Percentiles rank a stretch among this genome's conserved stretches.
Conservation (phyloP, 2,888 invertebrate genomes). For the Pammene aurita region DNA sequence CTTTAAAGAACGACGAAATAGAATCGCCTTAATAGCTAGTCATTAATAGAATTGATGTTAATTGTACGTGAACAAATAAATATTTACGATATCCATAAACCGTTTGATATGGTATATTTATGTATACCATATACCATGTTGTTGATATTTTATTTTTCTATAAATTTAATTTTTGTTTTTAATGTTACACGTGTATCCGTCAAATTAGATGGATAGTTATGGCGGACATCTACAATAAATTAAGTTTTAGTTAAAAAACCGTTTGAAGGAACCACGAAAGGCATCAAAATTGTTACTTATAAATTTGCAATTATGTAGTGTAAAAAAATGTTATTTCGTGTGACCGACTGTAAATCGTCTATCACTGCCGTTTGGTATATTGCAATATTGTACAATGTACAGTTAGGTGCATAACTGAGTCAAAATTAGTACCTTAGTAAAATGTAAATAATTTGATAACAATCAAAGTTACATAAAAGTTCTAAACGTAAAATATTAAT, state of each 20-base stretch:
- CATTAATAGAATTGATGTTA: conserved; percentile 49
- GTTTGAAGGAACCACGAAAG: not conserved
- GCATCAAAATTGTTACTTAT: not conserved
- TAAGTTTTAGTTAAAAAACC: too few relatives aligned
- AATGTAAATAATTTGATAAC: too few relatives aligned
- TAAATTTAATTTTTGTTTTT: not conserved
- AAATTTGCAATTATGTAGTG: not conserved
- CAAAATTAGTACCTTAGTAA: too few relatives aligned
- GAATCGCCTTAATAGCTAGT: conserved; percentile 73
- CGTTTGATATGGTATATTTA: not conserved
- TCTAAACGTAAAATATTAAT: too few relatives aligned
- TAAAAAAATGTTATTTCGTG: conserved; percentile 8
- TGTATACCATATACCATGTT: conserved; percentile 5
- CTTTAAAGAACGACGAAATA: conserved; percentile 41
- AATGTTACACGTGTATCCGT: not conserved
- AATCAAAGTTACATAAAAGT: too few relatives aligned
- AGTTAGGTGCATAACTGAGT: too few relatives aligned
- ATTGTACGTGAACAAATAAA: conserved; percentile 27
- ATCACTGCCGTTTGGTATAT: conserved; percentile 31
- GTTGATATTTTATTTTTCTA: conserved; percentile 26
- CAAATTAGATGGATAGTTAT: not conserved
- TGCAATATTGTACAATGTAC: not conserved
- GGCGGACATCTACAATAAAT: too few relatives aligned
- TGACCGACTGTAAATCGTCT: conserved; percentile 25
- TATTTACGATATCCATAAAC: not conserved